These are phyloP conservation scores for Habroteleia sp. DNA, from an alignment of 2,888 invertebrate genomes.

Conservation along the genomic window DNA sequence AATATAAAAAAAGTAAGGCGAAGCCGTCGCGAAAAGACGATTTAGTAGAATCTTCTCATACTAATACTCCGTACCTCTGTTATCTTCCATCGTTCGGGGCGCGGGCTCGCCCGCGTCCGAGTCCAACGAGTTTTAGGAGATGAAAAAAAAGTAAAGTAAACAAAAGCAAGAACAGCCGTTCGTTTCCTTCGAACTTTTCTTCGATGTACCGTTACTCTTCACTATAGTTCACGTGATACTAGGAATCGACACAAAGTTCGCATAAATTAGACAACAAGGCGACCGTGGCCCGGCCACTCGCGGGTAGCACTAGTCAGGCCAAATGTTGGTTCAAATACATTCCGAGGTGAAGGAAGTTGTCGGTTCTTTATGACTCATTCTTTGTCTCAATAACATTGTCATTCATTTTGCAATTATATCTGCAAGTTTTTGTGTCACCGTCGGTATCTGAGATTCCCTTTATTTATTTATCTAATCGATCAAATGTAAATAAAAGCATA, in stretches of 20 bases:
- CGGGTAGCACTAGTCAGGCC: constrained; percentile 70
- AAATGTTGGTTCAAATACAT: constrained; percentile 68
- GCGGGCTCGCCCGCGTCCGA: constrained; percentile 12
- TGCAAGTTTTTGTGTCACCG: background rate
- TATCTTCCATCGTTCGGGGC: constrained; percentile 58
- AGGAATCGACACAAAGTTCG: constrained; percentile 60
- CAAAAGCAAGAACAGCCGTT: constrained; percentile 12
- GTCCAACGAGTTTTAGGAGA: constrained; percentile 25
- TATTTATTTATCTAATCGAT: constrained; percentile 42
- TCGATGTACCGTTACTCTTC: constrained; percentile 57
- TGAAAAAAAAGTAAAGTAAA: constrained; percentile 7
- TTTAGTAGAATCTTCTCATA: constrained; percentile 53
- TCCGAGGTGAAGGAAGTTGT: constrained; percentile 66
- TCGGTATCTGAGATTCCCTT: constrained; percentile 50
- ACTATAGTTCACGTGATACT: constrained; percentile 55
- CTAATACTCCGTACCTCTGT: constrained; percentile 63
- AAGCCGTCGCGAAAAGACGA: constrained; percentile 23
- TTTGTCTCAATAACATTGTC: no score
- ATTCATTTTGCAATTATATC: background rate
- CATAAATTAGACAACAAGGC: constrained; percentile 62
- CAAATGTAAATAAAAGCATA: constrained; percentile 47
- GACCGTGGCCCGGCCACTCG: constrained; percentile 68
- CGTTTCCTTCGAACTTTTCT: constrained; percentile 53
- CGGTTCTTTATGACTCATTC: constrained; percentile 7
- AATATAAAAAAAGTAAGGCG: background rate